These are phyloP conservation scores for Rhopalosiphum padi DNA, from an alignment of 1,140 invertebrate genomes.

Conservation along the genomic window DNA sequence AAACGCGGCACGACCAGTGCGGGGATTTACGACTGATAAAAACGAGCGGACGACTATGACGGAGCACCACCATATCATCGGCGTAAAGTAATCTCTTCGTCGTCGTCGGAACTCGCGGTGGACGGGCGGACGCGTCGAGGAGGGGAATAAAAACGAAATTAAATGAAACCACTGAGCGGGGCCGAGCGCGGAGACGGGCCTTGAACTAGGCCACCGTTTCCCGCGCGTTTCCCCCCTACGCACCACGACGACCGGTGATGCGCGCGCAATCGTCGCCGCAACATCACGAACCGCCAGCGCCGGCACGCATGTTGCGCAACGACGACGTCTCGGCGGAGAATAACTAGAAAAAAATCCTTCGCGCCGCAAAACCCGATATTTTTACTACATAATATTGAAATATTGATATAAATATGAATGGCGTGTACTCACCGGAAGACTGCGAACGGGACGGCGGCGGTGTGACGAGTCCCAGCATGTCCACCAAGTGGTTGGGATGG, in stretches of 20 bases:
- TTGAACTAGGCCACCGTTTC: constrained; percentile 57
- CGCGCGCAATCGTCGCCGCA: background rate
- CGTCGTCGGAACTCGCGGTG: background rate
- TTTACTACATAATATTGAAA: background rate
- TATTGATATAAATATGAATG: background rate
- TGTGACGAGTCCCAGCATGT: constrained; percentile 47
- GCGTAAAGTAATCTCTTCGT: background rate
- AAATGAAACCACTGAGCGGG: background rate
- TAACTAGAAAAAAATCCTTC: background rate
- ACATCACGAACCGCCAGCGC: background rate
- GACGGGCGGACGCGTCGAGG: background rate
- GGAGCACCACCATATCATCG: background rate
- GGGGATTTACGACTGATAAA: background rate
- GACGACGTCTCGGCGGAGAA: background rate
- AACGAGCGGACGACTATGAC: background rate
- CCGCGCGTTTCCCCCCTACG: constrained; percentile 36
- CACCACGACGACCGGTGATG: background rate
- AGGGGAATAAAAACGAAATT: background rate
- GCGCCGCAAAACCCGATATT: background rate
- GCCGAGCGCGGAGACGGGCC: background rate
- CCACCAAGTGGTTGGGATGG: constrained; percentile 33
- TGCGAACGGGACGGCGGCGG: constrained; percentile 48
- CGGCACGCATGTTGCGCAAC: constrained; percentile 53
- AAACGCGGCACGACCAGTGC: background rate
- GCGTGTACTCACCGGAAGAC: constrained; percentile 43